Evolutionary conservation across 1,140 invertebrate genomes (phyloP).

Genomic region (Habropoda laboriosa): DNA sequence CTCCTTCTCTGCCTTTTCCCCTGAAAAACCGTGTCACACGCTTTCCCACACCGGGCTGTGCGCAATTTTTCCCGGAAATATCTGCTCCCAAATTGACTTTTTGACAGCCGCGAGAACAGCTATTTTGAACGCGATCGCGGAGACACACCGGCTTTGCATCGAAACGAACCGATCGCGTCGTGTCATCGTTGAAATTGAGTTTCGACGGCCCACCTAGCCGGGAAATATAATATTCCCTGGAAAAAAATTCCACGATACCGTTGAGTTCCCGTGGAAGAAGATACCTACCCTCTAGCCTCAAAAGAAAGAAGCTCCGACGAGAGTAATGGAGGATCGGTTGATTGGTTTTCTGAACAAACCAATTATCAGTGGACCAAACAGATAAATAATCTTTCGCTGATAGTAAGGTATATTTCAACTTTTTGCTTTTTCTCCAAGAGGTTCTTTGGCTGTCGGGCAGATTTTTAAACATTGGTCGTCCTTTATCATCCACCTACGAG

Average conservation of each 20-base stretch:
- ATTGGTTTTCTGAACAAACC: constrained; percentile 26
- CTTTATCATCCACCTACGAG: constrained; percentile 46
- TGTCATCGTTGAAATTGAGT: constrained; percentile 1
- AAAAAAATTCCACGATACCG: background rate
- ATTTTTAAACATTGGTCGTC: constrained; percentile 23
- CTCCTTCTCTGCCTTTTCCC: no score
- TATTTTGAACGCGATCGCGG: constrained; percentile 1
- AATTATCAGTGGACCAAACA: constrained; percentile 39
- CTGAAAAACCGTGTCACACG: constrained; percentile 14
- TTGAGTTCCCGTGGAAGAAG: background rate
- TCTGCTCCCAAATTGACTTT: constrained; percentile 38
- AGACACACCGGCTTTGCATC: background rate
- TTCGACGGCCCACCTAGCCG: background rate
- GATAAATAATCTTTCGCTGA: constrained; percentile 50
- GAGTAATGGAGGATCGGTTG: no score
- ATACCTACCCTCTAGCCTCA: no score
- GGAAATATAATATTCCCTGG: background rate
- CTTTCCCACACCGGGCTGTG: background rate
- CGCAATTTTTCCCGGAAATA: constrained; percentile 22
- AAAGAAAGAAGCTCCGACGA: no score
- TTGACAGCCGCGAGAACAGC: constrained; percentile 11
- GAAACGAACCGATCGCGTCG: constrained; percentile 13
- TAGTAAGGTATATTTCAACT: constrained; percentile 27
- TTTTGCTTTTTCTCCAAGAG: no score
- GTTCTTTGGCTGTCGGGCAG: background rate